A percentile compares a stretch with the other conserved stretches of the same genome.
Evolutionary conservation across 2,797 vertebrate species (phyloP).

Genomic region (Gymnoscopelus microlampas): DNA sequence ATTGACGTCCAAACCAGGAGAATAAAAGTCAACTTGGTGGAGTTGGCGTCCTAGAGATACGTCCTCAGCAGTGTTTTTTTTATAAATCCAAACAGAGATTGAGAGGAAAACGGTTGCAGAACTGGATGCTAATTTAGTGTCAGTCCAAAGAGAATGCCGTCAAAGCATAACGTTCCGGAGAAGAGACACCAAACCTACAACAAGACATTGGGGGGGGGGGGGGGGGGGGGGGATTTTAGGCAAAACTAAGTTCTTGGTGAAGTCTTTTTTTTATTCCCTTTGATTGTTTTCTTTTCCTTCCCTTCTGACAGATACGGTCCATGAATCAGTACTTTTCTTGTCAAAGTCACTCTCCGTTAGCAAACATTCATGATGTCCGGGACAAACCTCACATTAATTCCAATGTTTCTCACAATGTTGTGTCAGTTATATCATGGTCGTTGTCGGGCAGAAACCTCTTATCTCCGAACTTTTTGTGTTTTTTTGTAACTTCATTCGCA

Average conservation of each 20-base stretch:
- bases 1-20: too few relatives aligned
- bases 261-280: neutral
- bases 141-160: conserved; percentile 27
- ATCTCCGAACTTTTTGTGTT: too few relatives aligned
- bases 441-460: too few relatives aligned
- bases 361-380: conserved; percentile 44
- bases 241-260: conserved; percentile 41
- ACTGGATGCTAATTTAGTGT: conserved; percentile 13
- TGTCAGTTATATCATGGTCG: conserved; percentile 5
- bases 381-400: conserved; percentile 16
- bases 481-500: too few relatives aligned
- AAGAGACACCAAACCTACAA: conserved; percentile 11
- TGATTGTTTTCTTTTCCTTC: neutral
- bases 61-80: conserved; percentile 12
- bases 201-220: conserved; percentile 48
- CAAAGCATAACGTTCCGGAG: conserved; percentile 5
- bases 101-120: conserved; percentile 15
- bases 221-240: conserved; percentile 4
- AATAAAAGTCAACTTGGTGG: neutral
- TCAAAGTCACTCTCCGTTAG: conserved; percentile 16
- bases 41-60: conserved; percentile 27
- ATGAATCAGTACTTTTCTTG: neutral
- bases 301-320: too few relatives aligned
- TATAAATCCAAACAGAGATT: conserved; percentile 4
- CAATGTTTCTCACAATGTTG: conserved; percentile 16